Conservation (phyloP, 1,140 invertebrate species). For the Oncopeltus fasciatus region DNA sequence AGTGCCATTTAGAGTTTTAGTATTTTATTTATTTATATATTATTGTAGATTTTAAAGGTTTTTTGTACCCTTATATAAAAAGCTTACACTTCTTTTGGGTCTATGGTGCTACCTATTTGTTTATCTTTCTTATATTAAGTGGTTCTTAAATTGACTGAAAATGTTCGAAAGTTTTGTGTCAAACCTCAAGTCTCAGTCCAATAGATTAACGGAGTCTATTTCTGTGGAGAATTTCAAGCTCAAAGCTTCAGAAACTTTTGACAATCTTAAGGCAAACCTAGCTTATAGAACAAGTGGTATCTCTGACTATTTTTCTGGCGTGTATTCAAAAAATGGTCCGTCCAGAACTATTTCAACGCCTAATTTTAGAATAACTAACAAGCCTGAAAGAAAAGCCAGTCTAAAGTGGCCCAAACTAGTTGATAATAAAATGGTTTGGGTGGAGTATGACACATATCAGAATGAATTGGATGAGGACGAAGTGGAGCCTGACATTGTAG, state of each 20-base stretch:
- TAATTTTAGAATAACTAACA: conserved; percentile 23
- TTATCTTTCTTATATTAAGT: not conserved
- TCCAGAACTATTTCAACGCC: conserved; percentile 26
- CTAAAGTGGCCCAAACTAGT: conserved; percentile 31
- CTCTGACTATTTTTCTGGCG: conserved; percentile 26
- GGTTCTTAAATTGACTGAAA: too few relatives aligned
- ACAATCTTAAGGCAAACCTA: conserved; percentile 27
- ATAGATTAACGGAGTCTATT: conserved; percentile 27
- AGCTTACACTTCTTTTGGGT: not conserved
- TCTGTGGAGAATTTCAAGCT: conserved; percentile 31
- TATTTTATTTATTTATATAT: not conserved
- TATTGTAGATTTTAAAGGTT: not conserved
- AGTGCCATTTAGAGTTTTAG: not conserved
- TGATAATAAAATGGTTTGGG: conserved; percentile 32
- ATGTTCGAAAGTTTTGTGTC: conserved; percentile 13
- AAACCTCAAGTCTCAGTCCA: not conserved
- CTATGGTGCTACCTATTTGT: not conserved
- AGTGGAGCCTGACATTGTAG: conserved; percentile 42
- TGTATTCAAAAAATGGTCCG: conserved; percentile 24
- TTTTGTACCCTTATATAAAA: not conserved
- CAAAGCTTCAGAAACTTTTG: conserved; percentile 27
- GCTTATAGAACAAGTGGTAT: conserved; percentile 28
- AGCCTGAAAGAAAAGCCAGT: conserved; percentile 3
- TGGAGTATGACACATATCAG: conserved; percentile 27
- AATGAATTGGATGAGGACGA: conserved; percentile 23